Percentiles rank a stretch among this genome's conserved stretches.
phyloP scores from a whole-genome alignment of 2,888 invertebrate genomes.

The Carabus problematicus region DNA sequence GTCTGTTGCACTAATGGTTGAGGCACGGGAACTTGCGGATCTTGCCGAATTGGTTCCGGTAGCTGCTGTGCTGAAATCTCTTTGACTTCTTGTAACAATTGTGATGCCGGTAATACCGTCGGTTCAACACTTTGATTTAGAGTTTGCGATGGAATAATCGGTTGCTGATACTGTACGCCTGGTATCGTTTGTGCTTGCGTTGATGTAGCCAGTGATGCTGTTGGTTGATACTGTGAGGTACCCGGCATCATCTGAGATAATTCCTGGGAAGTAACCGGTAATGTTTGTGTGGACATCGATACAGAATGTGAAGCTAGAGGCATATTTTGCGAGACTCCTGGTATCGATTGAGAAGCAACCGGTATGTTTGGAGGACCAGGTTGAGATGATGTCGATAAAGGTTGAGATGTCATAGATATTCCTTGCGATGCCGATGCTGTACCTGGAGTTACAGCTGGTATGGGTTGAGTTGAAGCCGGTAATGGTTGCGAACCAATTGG shows the following conservation, averaged over 20 bases:
- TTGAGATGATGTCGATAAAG: not conserved
- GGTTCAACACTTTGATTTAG: constrained; percentile 19
- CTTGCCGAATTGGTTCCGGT: not conserved
- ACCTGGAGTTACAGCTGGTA: not conserved
- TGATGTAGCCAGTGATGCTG: constrained; percentile 43
- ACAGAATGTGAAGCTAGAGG: constrained; percentile 5
- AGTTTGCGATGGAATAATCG: constrained; percentile 29
- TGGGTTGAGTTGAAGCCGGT: constrained; percentile 1
- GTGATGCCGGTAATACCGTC: constrained; percentile 4
- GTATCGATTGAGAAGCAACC: constrained; percentile 1
- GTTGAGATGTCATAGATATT: too few species aligned
- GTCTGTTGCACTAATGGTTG: constrained; percentile 44
- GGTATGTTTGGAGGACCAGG: not conserved
- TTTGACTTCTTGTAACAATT: not conserved
- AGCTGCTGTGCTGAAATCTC: not conserved
- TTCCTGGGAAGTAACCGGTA: constrained; percentile 10
- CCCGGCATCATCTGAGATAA: not conserved
- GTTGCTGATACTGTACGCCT: constrained; percentile 14
- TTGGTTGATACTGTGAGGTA: constrained; percentile 7
- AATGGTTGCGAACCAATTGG: not conserved
- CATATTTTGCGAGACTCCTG: not conserved
- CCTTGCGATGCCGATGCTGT: too few species aligned
- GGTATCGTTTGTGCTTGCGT: constrained; percentile 35
- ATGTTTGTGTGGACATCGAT: not conserved
- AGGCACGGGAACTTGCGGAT: constrained; percentile 18